Conservation (phyloP, 2,797 vertebrate genomes). For the Macropodus opercularis region DNA sequence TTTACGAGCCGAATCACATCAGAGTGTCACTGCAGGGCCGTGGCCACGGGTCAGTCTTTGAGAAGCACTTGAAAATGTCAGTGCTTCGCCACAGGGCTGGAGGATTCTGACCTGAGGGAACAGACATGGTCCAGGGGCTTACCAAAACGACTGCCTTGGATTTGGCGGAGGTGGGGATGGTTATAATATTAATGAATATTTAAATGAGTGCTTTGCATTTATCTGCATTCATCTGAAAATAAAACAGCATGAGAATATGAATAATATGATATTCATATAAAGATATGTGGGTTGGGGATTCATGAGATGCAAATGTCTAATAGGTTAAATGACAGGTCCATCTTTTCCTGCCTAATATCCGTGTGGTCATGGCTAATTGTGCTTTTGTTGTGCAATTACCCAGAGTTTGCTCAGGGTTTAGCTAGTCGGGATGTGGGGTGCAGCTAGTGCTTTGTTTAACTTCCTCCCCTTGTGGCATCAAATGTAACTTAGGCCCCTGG, state of each 20-base stretch:
- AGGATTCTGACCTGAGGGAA: constrained; percentile 39
- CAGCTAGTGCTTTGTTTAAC: constrained; percentile 77
- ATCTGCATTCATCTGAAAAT: constrained; percentile 81
- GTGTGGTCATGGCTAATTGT: constrained; percentile 86
- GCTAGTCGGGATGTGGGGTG: constrained; percentile 54
- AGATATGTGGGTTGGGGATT: constrained; percentile 67
- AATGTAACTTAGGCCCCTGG: constrained; percentile 70
- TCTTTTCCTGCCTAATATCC: constrained; percentile 83
- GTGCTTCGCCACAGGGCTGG: background rate
- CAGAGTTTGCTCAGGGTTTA: constrained; percentile 87
- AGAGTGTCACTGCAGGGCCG: constrained; percentile 22
- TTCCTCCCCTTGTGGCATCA: constrained; percentile 68
- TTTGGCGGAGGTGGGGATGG: constrained; percentile 34
- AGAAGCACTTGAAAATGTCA: constrained; percentile 49
- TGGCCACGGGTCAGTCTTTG: constrained; percentile 40
- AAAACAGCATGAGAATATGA: constrained; percentile 63
- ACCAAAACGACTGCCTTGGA: constrained; percentile 64
- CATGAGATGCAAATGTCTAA: constrained; percentile 82
- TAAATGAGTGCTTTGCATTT: constrained; percentile 82
- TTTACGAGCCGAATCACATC: constrained; percentile 55
- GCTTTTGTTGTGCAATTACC: constrained; percentile 92
- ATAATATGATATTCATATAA: constrained; percentile 43
- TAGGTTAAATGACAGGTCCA: constrained; percentile 65
- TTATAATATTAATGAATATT: constrained; percentile 80
- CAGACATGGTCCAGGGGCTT: constrained; percentile 52